Base-by-base conservation (phyloP, 2,888 invertebrate species). In the Syrista parreyssii region DNA sequence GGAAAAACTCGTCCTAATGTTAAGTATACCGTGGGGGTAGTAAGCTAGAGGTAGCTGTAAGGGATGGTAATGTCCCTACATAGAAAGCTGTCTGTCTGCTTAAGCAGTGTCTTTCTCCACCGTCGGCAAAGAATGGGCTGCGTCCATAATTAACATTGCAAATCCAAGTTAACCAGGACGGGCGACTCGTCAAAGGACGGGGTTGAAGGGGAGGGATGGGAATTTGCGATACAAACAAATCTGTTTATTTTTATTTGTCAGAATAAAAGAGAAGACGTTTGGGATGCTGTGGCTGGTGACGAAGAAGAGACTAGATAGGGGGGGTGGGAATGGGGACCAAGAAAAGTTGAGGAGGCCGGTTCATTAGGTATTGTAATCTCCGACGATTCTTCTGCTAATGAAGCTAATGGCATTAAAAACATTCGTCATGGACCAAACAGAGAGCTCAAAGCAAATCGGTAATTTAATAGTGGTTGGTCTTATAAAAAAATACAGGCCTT, bases 311-410 rank as follows among this genome's bases (percentile, higher is more conserved):
- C n/a, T 30, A 33, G 71, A 12, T 32, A 0, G 34, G 12, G n/a
- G 23, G 74, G 33, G 35, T 34, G 75, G 68, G n/a, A n/a, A n/a
- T n/a, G n/a, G n/a, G n/a, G 68, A 34, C 40, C 68, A 34, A 69
- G 75, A 76, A 78, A 78, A 76, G 72, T 75, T 82, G 80, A 83
- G 83, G 87, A 86, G 88, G 88, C 84, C 84, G 89, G 88, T 91
- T 91, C 91, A 90, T 91, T 91, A 91, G 89, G 85, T 91, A 91
- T 91, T 91, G 89, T 91, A 91, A 91, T 91, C 86, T 89, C 82
- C 83, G 85, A 82, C 84, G 84, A 85, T 87, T 84, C 84, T 84
- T 84, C 81, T 84, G 83, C 89, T 90, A 90, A 91, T 90, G 89
- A 91, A 90, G 90, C 88, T 91, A 91, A 91, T 89, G 88, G 85